Evolutionary conservation across 2,888 invertebrate genomes (phyloP).

Genomic region (Dasysyrphus albostriatus): DNA sequence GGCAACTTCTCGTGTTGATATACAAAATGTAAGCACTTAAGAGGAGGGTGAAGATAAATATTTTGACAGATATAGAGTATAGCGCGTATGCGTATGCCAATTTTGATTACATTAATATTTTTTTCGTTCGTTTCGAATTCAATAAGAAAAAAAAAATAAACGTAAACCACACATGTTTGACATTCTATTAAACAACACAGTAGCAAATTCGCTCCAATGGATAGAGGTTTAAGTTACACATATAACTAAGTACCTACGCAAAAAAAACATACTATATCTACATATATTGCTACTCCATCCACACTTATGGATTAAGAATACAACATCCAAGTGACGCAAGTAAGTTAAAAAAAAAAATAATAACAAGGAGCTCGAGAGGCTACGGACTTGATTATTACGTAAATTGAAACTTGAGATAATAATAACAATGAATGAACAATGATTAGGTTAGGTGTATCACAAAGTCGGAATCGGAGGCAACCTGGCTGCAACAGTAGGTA

Average conservation of each 20-base stretch:
- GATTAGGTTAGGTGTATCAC: constrained; percentile 42
- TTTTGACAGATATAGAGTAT: constrained; percentile 5
- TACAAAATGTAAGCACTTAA: constrained; percentile 10
- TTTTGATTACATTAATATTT: constrained; percentile 33
- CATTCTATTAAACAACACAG: constrained; percentile 45
- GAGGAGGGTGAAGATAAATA: constrained; percentile 22
- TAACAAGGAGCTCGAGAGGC: constrained; percentile 24
- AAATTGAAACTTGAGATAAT: constrained; percentile 65
- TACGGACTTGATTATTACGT: constrained; percentile 47
- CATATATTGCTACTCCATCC: background rate
- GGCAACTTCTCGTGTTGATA: constrained; percentile 29
- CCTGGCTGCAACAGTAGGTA: background rate
- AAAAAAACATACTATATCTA: constrained; percentile 15
- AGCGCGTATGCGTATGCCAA: constrained; percentile 5
- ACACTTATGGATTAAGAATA: constrained; percentile 37
- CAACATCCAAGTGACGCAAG: constrained; percentile 48
- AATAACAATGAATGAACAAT: constrained; percentile 63
- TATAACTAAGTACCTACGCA: constrained; percentile 17
- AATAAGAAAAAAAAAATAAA: background rate
- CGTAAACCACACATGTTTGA: constrained; percentile 55
- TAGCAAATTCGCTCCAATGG: constrained; percentile 29
- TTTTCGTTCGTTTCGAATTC: background rate
- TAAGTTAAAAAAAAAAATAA: background rate
- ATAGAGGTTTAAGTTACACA: constrained; percentile 40
- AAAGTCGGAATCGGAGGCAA: background rate